Base-by-base conservation (phyloP, 2,888 invertebrate species). In the Schizotus pectinicornis region DNA sequence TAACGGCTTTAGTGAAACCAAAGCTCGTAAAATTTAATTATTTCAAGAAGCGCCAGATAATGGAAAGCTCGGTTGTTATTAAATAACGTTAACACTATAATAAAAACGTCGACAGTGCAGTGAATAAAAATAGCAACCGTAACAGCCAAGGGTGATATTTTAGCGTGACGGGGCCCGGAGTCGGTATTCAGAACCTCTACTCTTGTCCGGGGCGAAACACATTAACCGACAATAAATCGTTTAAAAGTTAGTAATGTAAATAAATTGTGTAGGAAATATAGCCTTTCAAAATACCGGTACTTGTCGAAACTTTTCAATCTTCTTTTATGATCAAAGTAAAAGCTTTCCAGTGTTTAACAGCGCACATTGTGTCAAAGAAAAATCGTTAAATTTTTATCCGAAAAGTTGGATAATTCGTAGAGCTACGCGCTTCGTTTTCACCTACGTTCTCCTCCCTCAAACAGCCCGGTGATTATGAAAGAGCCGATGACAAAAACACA, bases 261-360 rank as follows among this genome's bases (percentile, higher is more conserved):
- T 60, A 63, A 63, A 65, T 62, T 56, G 55, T 33, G 42, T 36
- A 56, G 33, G 52, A 65, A 59, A 65, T 60, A 58, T 60, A 35
- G 56, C 57, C 56, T 61, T 59, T 53, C 53, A 54, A 63, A 65
- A 63, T 45, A 61, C 22, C 47, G 31, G 47, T 56, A 57, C 59
- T 57, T 60, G 60, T 62, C 61, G 61, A 63, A 67, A 67, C 63
- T 74, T 74, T 74, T 71, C 71, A 73, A 70, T 73, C 71, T 71
- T 72, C 68, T 69, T 74, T 74, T 73, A 74, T 66, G 70, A 64
- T 60, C 65, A 68, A 71, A 72, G 72, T 74, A 74, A 75, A 72
- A 75, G 74, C 73, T 71, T 75, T 74, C 69, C 68, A 71, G 63
- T 74, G 73, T 74, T 68, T 56, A 66, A 67, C 64, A 59, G 50